Percentiles rank a stretch among this genome's conserved stretches.
Conservation (phyloP, 2,797 vertebrate genomes). For the Acanthiza pusilla region DNA sequence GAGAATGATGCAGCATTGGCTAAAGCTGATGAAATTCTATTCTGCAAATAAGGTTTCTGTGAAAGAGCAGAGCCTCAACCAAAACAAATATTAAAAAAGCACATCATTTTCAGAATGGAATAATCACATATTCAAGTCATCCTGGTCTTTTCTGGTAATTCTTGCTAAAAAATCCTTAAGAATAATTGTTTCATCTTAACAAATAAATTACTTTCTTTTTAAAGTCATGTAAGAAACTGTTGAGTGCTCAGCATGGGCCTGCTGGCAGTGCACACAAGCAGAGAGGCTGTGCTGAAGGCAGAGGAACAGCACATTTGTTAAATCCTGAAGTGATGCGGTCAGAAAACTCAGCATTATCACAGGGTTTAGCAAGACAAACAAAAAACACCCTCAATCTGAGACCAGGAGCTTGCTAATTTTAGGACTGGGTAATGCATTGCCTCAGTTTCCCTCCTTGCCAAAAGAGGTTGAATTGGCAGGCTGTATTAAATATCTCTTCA, state of each 20-base stretch:
- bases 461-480: not conserved
- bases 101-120: not conserved
- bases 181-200: not conserved
- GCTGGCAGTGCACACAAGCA: not conserved
- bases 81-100: not conserved
- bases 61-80: not conserved
- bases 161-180: not conserved
- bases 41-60: not conserved
- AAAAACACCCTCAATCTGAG: not conserved
- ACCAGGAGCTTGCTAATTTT: not conserved
- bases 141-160: not conserved
- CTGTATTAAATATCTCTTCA: not conserved
- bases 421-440: not conserved
- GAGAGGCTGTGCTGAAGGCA: not conserved
- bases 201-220: not conserved
- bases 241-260: not conserved
- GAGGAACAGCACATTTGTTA: not conserved
- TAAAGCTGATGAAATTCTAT: not conserved
- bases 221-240: not conserved
- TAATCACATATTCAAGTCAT: not conserved
- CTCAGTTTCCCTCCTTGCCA: not conserved
- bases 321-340: not conserved
- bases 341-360: not conserved
- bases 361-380: not conserved
- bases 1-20: not conserved